Percentiles rank a stretch among this genome's conserved stretches.
Evolutionary conservation across 2,113 vertebrate genomes (phyloP).

Genomic region (Gymnogyps californianus): DNA sequence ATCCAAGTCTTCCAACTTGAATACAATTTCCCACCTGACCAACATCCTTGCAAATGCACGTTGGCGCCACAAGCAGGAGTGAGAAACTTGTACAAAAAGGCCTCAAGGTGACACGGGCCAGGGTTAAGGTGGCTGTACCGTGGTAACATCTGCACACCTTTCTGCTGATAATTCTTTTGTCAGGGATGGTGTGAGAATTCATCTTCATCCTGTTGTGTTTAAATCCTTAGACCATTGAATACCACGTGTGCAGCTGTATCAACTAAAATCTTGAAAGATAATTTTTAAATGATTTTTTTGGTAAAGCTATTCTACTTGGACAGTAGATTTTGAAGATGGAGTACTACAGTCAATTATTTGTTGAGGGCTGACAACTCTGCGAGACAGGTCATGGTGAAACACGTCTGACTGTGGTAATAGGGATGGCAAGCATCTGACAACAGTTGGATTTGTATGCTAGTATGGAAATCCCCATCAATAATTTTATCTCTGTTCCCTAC

Average conservation of each 20-base stretch:
- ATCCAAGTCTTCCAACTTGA: background rate
- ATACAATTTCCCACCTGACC: background rate
- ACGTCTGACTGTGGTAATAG: rapidly evolving
- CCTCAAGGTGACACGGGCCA: background rate
- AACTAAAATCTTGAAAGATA: background rate
- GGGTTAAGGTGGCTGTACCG: background rate
- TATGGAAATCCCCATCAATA: background rate
- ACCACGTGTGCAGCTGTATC: background rate
- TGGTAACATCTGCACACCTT: background rate
- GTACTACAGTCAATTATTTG: background rate
- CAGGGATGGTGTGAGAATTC: rapidly evolving
- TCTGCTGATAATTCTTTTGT: background rate
- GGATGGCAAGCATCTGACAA: background rate
- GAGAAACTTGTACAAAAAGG: background rate
- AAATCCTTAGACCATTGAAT: background rate
- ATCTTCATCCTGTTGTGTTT: rapidly evolving
- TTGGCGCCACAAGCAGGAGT: background rate
- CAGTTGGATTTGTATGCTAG: background rate
- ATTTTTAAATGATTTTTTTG: background rate
- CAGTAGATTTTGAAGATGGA: background rate
- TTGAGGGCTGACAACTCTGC: background rate
- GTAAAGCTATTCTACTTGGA: background rate
- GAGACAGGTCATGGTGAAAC: background rate
- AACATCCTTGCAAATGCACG: background rate
- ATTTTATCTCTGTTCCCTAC: background rate